Conservation (phyloP, 2,113 vertebrate genomes). For the Laticauda laticaudata region DNA sequence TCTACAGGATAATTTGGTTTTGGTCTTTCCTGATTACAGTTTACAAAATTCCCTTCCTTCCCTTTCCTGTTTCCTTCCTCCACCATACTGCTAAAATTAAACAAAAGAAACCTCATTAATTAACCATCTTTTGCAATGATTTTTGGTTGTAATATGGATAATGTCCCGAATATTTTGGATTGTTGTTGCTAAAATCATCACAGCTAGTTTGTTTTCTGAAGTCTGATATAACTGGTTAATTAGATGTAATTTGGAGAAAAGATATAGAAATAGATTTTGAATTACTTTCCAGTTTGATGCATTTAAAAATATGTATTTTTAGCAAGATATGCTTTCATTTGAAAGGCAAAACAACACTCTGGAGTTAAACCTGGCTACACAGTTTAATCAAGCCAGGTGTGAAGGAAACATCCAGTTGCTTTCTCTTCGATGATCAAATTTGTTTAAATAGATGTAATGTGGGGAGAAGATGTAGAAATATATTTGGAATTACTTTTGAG, state of each 20-base stretch:
- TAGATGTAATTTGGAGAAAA: not conserved
- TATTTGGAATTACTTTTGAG: not conserved
- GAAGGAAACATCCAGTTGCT: not conserved
- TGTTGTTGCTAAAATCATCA: not conserved
- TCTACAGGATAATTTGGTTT: not conserved
- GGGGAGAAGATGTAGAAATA: accelerated
- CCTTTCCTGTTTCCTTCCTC: no score
- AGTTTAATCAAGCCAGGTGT: no score
- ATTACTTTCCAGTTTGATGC: not conserved
- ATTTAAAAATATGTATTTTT: not conserved
- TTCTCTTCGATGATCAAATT: not conserved
- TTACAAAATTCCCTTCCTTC: not conserved
- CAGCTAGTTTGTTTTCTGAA: not conserved
- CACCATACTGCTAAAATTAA: not conserved
- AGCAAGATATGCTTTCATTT: not conserved
- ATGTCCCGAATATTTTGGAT: not conserved
- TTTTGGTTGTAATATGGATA: not conserved
- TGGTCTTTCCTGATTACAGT: not conserved
- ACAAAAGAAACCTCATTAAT: not conserved
- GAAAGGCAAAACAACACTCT: not conserved
- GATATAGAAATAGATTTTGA: not conserved
- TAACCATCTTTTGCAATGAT: not conserved
- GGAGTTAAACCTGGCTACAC: slow-evolving; percentile 6
- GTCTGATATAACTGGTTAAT: not conserved
- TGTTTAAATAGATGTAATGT: not conserved